phyloP scores from a whole-genome alignment of 2,797 vertebrate species.

The Enteromius anoplus region DNA sequence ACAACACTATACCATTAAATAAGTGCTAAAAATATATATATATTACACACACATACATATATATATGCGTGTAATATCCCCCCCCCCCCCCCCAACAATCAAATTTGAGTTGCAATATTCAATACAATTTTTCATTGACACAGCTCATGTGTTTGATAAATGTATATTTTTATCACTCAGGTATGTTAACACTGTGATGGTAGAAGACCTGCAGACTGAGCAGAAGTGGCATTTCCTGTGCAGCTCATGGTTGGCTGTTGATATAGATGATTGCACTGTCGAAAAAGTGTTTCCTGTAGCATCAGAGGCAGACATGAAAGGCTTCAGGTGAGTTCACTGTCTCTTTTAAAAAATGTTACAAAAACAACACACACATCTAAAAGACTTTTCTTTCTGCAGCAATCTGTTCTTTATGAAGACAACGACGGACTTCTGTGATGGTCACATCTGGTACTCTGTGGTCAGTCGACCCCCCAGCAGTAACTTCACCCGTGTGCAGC shows the following conservation, averaged over 20 bases:
- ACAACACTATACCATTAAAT: not conserved
- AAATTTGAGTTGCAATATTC: not conserved
- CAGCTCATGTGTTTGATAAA: not conserved
- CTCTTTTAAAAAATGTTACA: not conserved
- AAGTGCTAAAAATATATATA: no score
- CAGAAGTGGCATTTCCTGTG: slow-evolving; percentile 94
- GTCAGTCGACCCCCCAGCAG: slow-evolving; percentile 87
- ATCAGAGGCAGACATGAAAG: slow-evolving; percentile 89
- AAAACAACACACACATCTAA: not conserved
- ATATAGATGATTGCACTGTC: slow-evolving; percentile 88
- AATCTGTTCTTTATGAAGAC: slow-evolving; percentile 95
- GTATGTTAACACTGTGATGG: slow-evolving; percentile 89
- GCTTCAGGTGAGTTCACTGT: slow-evolving; percentile 82
- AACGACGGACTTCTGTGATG: slow-evolving; percentile 88
- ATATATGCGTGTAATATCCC: no score
- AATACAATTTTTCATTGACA: not conserved
- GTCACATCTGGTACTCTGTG: slow-evolving; percentile 95
- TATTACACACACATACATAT: no score
- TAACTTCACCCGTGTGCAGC: slow-evolving; percentile 89
- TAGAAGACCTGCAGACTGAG: slow-evolving; percentile 86
- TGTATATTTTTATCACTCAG: slow-evolving; percentile 64
- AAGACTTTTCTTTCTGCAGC: slow-evolving; percentile 66
- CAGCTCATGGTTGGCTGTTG: slow-evolving; percentile 90
- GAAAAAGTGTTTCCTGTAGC: slow-evolving; percentile 90
- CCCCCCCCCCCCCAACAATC: no score